phyloP scores from a whole-genome alignment of 1,140 invertebrate genomes.

The Meloidogyne hapla region DNA sequence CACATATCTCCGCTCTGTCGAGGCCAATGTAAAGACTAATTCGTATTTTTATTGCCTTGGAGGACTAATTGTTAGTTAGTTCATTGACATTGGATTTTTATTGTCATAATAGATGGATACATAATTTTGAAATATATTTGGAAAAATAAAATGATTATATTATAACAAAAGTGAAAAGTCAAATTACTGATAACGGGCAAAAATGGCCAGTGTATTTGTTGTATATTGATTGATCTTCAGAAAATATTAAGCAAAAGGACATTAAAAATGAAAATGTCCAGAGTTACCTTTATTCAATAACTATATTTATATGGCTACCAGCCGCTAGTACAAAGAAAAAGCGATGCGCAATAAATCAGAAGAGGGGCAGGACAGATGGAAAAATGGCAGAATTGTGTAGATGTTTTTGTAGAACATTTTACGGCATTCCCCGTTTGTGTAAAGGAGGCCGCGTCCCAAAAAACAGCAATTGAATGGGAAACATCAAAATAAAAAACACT shows the following conservation, averaged over 20 bases:
- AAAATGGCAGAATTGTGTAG: neutral
- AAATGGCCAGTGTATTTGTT: neutral
- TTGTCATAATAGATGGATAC: too few species aligned
- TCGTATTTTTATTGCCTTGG: too few species aligned
- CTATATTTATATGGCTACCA: neutral
- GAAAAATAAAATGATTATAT: too few species aligned
- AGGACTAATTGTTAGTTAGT: too few species aligned
- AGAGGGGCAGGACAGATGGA: neutral
- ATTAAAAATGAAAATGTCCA: neutral
- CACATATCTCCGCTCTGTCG: too few species aligned
- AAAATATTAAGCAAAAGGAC: neutral
- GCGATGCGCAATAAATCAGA: neutral
- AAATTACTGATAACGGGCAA: neutral
- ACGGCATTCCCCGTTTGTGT: neutral
- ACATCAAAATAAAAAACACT: neutral
- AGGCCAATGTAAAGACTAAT: too few species aligned
- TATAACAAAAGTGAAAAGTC: too few species aligned
- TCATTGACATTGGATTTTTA: too few species aligned
- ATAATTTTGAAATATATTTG: too few species aligned
- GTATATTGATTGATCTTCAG: neutral
- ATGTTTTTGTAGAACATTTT: slow-evolving; percentile 3
- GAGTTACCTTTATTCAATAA: neutral
- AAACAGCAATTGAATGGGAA: neutral
- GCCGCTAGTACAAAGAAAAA: neutral
- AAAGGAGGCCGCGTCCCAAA: neutral